These are phyloP conservation scores for Aldrovandia affinis DNA, from an alignment of 2,797 vertebrate genomes.

Conservation along the genomic window DNA sequence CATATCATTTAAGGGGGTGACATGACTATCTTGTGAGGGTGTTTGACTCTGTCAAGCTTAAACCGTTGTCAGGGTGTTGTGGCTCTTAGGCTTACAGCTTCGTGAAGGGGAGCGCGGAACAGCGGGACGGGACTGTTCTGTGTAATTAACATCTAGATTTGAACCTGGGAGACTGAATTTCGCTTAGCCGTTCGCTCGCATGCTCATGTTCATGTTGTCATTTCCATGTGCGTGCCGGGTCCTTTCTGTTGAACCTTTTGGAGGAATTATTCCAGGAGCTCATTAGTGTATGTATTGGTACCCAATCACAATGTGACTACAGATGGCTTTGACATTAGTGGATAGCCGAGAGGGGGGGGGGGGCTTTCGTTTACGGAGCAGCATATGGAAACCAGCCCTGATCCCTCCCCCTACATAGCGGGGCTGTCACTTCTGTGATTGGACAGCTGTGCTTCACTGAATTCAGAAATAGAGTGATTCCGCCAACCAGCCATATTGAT, in stretches of 20 bases:
- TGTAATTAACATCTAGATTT: neutral
- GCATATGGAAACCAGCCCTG: slow-evolving; percentile 45
- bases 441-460: slow-evolving; percentile 36
- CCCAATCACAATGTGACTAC: slow-evolving; percentile 33
- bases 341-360: slow-evolving; percentile 21
- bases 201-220: neutral
- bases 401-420: neutral
- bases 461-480: slow-evolving; percentile 33
- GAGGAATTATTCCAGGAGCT: neutral
- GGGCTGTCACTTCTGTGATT: slow-evolving; percentile 36
- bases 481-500: slow-evolving; percentile 19
- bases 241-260: neutral
- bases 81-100: neutral
- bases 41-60: neutral
- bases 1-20: neutral
- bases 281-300: too few relatives aligned
- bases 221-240: neutral
- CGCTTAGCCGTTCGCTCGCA: neutral
- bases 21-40: neutral
- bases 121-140: neutral
- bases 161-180: neutral
- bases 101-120: neutral
- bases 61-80: neutral
- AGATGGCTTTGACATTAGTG: slow-evolving; percentile 58
- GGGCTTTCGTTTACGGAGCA: slow-evolving; percentile 13